Conservation (phyloP, 1,140 invertebrate species). For the Eriocheir sinensis region DNA sequence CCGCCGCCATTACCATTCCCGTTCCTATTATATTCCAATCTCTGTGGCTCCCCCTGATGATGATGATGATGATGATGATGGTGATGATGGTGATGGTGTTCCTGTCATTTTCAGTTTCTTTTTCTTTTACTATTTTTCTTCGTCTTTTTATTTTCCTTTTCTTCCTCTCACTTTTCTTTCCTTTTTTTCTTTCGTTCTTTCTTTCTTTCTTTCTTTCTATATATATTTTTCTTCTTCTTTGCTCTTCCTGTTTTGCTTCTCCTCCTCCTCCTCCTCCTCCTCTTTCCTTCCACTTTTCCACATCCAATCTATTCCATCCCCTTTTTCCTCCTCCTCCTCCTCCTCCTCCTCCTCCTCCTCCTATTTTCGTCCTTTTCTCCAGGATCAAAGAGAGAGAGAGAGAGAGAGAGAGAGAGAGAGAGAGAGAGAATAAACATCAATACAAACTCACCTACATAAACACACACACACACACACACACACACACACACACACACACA, state of each 20-base stretch:
- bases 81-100: not conserved
- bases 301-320: not conserved
- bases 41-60: not conserved
- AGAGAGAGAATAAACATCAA: not conserved
- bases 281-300: not conserved
- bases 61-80: constrained; percentile 11
- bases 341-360: not conserved
- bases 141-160: not conserved
- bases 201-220: not conserved
- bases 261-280: not conserved
- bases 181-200: not conserved
- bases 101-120: not conserved
- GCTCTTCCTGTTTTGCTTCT: not conserved
- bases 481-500: too few species aligned
- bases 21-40: too few species aligned
- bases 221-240: too few species aligned
- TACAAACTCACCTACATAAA: not conserved
- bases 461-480: too few species aligned
- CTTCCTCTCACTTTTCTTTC: not conserved
- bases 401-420: constrained; percentile 1
- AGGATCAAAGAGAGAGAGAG: not conserved
- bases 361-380: not conserved
- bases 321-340: not conserved
- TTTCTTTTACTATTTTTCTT: not conserved
- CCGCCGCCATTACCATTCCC: too few species aligned